Evolutionary conservation across 2,888 invertebrate genomes (phyloP), one percentile per base, ranked within the genome.

Genomic region (Eulithis prunata): DNA sequence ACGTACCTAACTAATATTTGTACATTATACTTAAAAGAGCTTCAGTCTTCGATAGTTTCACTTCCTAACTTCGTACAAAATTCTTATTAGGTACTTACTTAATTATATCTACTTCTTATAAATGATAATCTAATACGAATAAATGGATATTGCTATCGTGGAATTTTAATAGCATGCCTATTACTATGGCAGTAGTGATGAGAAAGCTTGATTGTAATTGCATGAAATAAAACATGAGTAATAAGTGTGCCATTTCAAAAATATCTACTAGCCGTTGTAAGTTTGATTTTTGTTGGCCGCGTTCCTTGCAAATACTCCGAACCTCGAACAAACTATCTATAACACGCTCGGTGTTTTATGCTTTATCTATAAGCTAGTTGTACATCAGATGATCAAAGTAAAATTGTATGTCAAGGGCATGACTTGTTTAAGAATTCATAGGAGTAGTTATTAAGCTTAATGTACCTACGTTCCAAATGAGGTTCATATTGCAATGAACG

Each of bases 91-190:
- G 36, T 54, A 54, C 4, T 14, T 52, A 52, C 28, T 57, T 57
- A 38, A 56, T 3, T 47, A 47, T 5, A 47, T 5, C 1, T 13
- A n/a, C n/a, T n/a, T 45, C 14, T 38, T 41, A 8, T 14, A 54
- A 56, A 56, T 60, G 52, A 55, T 65, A 52, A 67, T 57, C 59
- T 57, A 55, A 58, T 66, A 65, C 66, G 46, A 66, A 64, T 21
- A 61, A 41, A 53, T 56, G 14, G 51, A 66, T 66, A 49, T 53
- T 60, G 62, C 53, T 54, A 49, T 56, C 13, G 53, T 55, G 66
- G 65, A 55, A 68, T 66, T 71, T 66, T 71, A 69, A 69, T 70
- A 53, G 66, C 49, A 62, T 14, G 32, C 54, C 47, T 62, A 61
- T 32, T 62, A 64, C 58, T 57, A 59, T 32, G 36, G 36, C 21